phyloP scores from a whole-genome alignment of 2,113 vertebrate species.

The Dunckerocampus dactyliophorus region DNA sequence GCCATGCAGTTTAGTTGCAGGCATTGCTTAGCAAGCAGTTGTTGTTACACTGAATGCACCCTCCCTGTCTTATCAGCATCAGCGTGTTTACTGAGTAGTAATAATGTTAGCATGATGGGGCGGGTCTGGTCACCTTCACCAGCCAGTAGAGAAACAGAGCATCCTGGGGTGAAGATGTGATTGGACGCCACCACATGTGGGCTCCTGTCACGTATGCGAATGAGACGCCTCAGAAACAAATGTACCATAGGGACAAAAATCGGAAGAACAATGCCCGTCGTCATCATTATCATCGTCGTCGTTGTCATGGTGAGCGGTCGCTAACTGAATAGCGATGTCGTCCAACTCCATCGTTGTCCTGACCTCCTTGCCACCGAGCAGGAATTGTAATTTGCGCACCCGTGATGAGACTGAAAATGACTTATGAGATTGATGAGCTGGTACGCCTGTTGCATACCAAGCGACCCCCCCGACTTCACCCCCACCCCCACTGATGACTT shows the following conservation, averaged over 20 bases:
- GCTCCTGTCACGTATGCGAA: neutral
- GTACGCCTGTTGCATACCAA: neutral
- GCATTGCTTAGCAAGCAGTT: no score
- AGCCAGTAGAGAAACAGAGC: conserved; percentile 31
- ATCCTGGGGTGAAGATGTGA: conserved; percentile 1
- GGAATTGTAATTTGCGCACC: conserved; percentile 34
- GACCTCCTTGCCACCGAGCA: conserved; percentile 4
- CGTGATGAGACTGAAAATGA: neutral
- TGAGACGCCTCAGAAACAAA: neutral
- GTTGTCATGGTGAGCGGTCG: no score
- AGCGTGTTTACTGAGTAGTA: no score
- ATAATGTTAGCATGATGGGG: conserved; percentile 22
- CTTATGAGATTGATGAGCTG: neutral
- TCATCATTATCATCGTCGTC: neutral
- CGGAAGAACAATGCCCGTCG: no score
- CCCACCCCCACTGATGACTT: neutral
- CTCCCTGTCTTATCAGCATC: no score
- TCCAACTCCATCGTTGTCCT: conserved; percentile 16
- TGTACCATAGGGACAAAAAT: neutral
- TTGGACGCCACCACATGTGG: no score
- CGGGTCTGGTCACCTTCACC: conserved; percentile 33
- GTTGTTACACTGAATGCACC: no score
- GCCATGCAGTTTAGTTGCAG: no score
- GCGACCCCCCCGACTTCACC: neutral
- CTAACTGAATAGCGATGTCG: conserved; percentile 23